Percentiles rank a stretch among this genome's conserved stretches.
These are phyloP conservation scores for Enteromius unitaeniatus DNA, from an alignment of 2,797 vertebrate genomes.

Conservation along the genomic window DNA sequence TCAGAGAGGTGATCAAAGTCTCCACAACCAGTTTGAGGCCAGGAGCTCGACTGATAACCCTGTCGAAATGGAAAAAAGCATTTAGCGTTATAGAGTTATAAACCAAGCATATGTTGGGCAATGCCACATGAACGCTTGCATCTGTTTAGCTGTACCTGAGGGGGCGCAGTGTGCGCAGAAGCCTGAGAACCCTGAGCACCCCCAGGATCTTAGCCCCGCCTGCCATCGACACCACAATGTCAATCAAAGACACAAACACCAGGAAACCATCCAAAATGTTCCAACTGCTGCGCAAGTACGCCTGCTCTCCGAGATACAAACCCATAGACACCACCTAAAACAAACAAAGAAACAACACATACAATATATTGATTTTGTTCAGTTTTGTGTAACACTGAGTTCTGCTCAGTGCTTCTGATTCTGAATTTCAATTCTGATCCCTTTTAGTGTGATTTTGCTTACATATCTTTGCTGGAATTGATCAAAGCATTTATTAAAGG, in stretches of 20 bases:
- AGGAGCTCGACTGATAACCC: conserved; percentile 96
- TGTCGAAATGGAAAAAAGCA: conserved; percentile 62
- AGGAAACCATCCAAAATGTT: conserved; percentile 96
- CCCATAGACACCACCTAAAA: conserved; percentile 94
- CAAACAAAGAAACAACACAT: not conserved
- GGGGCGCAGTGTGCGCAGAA: conserved; percentile 92
- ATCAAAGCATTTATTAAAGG: not conserved
- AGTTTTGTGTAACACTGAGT: not conserved
- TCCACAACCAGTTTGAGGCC: conserved; percentile 97
- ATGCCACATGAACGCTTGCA: not conserved
- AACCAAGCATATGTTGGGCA: not conserved
- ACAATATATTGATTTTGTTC: not conserved
- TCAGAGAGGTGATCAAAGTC: conserved; percentile 96
- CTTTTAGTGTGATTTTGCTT: not conserved
- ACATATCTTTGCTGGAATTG: not conserved
- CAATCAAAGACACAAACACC: conserved; percentile 95
- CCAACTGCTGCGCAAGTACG: conserved; percentile 97
- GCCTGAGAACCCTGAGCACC: conserved; percentile 90
- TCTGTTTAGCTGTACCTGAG: conserved; percentile 82
- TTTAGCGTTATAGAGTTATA: not conserved
- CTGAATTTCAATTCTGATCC: not conserved
- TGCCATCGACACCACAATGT: conserved; percentile 96
- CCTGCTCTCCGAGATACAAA: conserved; percentile 91
- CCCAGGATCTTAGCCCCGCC: conserved; percentile 97
- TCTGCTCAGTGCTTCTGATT: not conserved